Evolutionary conservation across 2,113 vertebrate genomes (phyloP), one percentile per base, ranked within the genome.

Genomic region (Chaetura pelagica): DNA sequence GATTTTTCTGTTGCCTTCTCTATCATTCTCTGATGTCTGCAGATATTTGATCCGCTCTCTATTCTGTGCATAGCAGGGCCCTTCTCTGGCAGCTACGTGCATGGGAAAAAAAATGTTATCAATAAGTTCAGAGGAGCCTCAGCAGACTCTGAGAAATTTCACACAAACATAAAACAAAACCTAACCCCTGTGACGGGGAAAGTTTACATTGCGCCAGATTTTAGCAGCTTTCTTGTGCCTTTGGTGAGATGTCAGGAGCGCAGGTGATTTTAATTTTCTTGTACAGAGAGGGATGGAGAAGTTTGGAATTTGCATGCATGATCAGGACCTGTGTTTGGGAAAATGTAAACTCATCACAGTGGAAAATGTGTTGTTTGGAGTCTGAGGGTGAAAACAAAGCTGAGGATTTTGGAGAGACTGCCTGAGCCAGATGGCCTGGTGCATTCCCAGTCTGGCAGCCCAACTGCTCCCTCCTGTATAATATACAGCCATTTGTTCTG

Each of bases 281-380:
- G 96, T 96, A 97, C 95, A 94, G 96, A 96, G 97, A 98, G 97
- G 97, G 98, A 97, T 94, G 97, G 96, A 96, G 96, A 98, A 98
- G 97, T 98, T 97, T 98, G 97, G 97, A 98, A 98, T 98, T 98
- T 98, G 98, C 98, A 98, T 98, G 98, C 98, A 98, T 98, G 98
- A 98, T 98, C 98, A 98, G 98, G 98, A 98, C 96, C 97, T 97
- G 97, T 98, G 98, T 98, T 98, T 98, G 98, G 98, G 98, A 98
- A 98, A 98, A 98, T 98, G 98, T 98, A 98, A 98, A 98, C 98
- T 98, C 98, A 98, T 98, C 98, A 98, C 97, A 98, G 98, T 98
- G 98, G 98, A 98, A 98, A 98, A 98, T 98, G 98, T 98, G 98
- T 98, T 98, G 98, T 98, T 98, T 98, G 98, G 98, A 98, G 98